These are phyloP conservation scores for Lasiurus borealis DNA, from an alignment of 2,113 vertebrate genomes.

Conservation along the genomic window DNA sequence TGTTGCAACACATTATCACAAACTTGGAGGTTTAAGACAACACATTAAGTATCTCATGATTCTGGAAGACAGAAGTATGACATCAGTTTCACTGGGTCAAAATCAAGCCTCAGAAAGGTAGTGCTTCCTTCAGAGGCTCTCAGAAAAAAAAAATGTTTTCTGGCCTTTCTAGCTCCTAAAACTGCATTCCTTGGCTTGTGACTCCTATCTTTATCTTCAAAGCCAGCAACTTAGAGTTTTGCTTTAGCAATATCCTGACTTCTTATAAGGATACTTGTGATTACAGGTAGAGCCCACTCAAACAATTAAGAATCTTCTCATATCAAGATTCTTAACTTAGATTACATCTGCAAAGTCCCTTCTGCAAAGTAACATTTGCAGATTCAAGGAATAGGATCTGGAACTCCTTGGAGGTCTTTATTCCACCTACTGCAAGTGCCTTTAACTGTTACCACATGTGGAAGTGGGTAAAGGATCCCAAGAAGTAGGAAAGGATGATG, in stretches of 20 bases:
- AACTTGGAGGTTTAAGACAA: neutral
- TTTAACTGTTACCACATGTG: neutral
- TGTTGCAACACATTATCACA: neutral
- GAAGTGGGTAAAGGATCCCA: neutral
- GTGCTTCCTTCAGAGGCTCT: neutral
- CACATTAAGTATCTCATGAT: neutral
- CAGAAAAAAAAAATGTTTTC: neutral
- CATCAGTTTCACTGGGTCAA: constrained; percentile 7
- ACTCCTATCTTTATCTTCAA: neutral
- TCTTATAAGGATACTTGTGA: neutral
- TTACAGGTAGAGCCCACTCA: neutral
- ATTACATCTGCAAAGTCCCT: neutral
- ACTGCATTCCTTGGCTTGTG: neutral
- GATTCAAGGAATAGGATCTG: neutral
- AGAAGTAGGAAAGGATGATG: neutral
- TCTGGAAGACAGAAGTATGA: neutral
- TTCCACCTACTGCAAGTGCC: neutral
- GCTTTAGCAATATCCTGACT: neutral
- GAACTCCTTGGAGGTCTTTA: neutral
- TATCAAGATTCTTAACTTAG: neutral
- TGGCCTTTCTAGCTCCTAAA: neutral
- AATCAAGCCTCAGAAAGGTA: neutral
- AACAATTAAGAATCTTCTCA: neutral
- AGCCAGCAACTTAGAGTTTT: neutral
- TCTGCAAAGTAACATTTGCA: neutral